Percentiles rank a stretch among this genome's conserved stretches.
Conservation (phyloP, 2,113 vertebrate species). For the human region DNA sequence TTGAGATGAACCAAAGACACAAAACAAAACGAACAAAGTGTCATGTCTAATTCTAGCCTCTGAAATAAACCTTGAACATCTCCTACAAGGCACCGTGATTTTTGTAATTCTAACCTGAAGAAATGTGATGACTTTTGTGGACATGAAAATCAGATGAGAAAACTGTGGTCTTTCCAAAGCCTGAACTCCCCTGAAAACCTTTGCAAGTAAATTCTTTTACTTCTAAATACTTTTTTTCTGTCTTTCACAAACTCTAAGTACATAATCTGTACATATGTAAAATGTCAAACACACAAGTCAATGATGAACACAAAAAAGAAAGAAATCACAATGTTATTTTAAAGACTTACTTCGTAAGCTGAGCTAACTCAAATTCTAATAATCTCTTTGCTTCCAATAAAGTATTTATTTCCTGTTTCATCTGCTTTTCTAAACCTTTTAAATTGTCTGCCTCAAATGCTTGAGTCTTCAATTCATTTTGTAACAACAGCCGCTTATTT, state of each 20-base stretch:
- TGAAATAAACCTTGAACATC: neutral
- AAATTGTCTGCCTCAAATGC: slow-evolving; percentile 93
- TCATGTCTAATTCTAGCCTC: slow-evolving; percentile 16
- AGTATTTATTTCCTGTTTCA: slow-evolving; percentile 97
- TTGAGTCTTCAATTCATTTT: slow-evolving; percentile 93
- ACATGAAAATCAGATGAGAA: slow-evolving; percentile 29
- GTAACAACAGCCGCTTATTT: slow-evolving; percentile 89
- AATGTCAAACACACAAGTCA: slow-evolving; percentile 23
- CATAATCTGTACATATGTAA: slow-evolving; percentile 1
- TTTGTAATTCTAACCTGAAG: slow-evolving; percentile 8
- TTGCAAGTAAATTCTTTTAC: slow-evolving; percentile 36
- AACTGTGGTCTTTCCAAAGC: neutral
- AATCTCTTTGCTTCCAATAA: slow-evolving; percentile 95
- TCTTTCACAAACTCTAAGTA: slow-evolving; percentile 41
- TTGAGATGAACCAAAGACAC: slow-evolving; percentile 26
- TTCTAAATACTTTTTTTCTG: slow-evolving; percentile 22
- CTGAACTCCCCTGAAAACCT: neutral
- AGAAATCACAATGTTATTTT: slow-evolving; percentile 46
- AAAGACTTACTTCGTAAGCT: slow-evolving; percentile 94
- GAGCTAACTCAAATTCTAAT: slow-evolving; percentile 96
- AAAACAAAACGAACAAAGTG: neutral
- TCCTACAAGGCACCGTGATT: neutral
- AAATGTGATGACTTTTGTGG: neutral
- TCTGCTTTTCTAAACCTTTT: slow-evolving; percentile 95
- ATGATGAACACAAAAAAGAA: slow-evolving; percentile 16